A percentile compares a stretch with the other conserved stretches of the same genome.
Evolutionary conservation across 2,888 invertebrate genomes (phyloP).

Genomic region (Lottia scabra): DNA sequence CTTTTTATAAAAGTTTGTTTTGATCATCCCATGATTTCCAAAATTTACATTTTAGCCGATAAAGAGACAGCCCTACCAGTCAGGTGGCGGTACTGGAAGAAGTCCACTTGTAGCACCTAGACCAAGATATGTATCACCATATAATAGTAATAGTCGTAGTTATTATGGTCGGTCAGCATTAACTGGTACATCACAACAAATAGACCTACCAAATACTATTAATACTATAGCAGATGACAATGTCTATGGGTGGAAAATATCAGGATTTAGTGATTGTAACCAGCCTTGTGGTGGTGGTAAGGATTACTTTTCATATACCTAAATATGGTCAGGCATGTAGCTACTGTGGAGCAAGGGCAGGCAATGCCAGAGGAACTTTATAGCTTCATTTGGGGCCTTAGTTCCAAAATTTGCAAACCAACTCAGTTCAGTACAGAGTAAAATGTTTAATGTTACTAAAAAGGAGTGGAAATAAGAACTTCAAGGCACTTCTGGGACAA

Average conservation of each 20-base stretch:
- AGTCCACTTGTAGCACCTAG: constrained; percentile 7
- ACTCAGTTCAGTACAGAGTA: no score
- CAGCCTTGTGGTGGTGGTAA: constrained; percentile 70
- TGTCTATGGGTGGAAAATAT: constrained; percentile 79
- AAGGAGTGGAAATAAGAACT: no score
- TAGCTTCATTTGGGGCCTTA: no score
- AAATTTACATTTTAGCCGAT: no score
- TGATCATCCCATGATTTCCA: no score
- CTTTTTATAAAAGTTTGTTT: no score
- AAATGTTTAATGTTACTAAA: no score
- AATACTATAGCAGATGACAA: constrained; percentile 34
- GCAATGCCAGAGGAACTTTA: no score
- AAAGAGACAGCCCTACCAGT: neutral
- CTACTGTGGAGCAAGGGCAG: no score
- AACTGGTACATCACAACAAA: constrained; percentile 8
- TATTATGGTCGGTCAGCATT: constrained; percentile 11
- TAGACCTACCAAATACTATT: constrained; percentile 13
- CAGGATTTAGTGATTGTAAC: constrained; percentile 83
- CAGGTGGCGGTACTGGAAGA: neutral
- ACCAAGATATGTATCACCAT: constrained; percentile 13
- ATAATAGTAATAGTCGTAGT: constrained; percentile 2
- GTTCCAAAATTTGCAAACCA: no score
- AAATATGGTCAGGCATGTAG: no score
- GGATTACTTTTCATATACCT: neutral
- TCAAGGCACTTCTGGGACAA: no score